Conservation (phyloP, 2,797 vertebrate species). For the Chelidonichthys spinosus region DNA sequence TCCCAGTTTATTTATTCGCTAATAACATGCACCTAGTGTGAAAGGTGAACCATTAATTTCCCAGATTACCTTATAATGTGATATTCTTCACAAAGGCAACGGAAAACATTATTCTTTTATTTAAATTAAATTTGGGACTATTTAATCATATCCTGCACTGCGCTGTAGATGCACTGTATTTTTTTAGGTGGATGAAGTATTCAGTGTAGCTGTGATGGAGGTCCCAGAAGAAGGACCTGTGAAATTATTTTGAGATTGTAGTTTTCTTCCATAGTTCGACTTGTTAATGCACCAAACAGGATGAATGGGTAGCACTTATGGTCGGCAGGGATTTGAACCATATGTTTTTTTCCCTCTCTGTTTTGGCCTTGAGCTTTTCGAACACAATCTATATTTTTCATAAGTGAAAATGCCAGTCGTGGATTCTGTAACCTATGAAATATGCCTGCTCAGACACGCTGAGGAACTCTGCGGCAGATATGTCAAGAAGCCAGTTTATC, state of each 20-base stretch:
- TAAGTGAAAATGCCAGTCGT: not conserved
- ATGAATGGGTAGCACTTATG: not conserved
- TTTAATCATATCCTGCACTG: too few relatives aligned
- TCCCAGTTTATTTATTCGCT: not conserved
- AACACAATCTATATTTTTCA: not conserved
- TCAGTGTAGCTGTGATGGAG: not conserved
- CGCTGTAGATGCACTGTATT: too few relatives aligned
- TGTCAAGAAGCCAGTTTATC: constrained; percentile 14
- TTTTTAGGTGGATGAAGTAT: not conserved
- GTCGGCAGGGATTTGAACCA: not conserved
- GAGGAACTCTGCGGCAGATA: not conserved
- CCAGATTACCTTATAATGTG: not conserved
- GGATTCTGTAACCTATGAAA: constrained; percentile 4
- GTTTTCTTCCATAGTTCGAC: not conserved
- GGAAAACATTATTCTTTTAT: too few relatives aligned
- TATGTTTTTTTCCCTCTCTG: not conserved
- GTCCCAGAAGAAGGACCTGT: not conserved
- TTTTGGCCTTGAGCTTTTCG: constrained; percentile 17
- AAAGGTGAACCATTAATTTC: not conserved
- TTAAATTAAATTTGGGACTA: too few relatives aligned
- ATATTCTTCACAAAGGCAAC: too few relatives aligned
- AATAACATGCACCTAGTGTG: not conserved
- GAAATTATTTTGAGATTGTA: not conserved
- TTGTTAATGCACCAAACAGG: not conserved
- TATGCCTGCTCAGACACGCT: not conserved